Base-by-base conservation (phyloP, 2,888 invertebrate genomes). In the Zygaena filipendulae region DNA sequence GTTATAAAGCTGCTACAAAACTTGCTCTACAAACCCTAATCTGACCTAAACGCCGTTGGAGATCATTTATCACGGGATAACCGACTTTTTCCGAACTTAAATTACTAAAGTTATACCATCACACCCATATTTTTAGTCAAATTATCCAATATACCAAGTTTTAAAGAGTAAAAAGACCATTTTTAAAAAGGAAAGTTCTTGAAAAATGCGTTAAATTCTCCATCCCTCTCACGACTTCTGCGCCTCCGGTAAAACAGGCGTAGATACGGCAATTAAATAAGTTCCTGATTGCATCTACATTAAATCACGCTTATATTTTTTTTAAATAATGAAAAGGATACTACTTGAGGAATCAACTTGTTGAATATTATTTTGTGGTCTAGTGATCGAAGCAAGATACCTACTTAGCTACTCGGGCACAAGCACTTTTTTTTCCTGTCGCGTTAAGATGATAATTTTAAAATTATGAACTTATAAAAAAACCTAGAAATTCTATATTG, bases 281-380 rank as follows among this genome's bases (percentile, higher is more conserved):
- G 71, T 75, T 79, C 77, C 72, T 79, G 77, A 77, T 79, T 79
- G 74, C 75, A 77, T 77, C 72, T 74, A 77, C n/a, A n/a, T n/a
- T n/a, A n/a, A n/a, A n/a, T n/a, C n/a, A n/a, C n/a, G n/a, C n/a
- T n/a, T n/a, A n/a, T n/a, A n/a, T n/a, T n/a, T n/a, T n/a, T n/a
- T n/a, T n/a, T n/a, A n/a, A n/a, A n/a, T n/a, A n/a, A n/a, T n/a
- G n/a, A n/a, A n/a, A n/a, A n/a, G n/a, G n/a, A n/a, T n/a, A n/a
- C n/a, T n/a, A n/a, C n/a, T n/a, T n/a, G n/a, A n/a, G n/a, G n/a
- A n/a, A n/a, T n/a, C n/a, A n/a, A n/a, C n/a, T n/a, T n/a, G n/a
- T n/a, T n/a, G n/a, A n/a, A n/a, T n/a, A n/a, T n/a, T n/a, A n/a
- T n/a, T n/a, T n/a, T n/a, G n/a, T n/a, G n/a, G n/a, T n/a, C n/a